These are phyloP conservation scores for Eristalis intricaria DNA, from an alignment of 2,888 invertebrate genomes.

Conservation along the genomic window DNA sequence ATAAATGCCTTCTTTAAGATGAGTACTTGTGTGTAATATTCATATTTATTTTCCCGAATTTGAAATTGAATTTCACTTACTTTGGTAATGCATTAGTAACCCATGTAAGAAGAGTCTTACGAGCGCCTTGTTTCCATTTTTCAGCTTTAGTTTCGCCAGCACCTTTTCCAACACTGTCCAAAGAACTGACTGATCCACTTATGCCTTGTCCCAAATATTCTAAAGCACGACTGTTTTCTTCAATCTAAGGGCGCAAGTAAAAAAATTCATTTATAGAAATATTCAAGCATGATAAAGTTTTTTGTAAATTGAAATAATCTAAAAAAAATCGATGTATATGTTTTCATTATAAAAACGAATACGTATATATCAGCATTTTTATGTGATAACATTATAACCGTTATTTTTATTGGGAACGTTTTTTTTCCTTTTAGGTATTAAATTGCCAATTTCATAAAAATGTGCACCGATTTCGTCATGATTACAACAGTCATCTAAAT, in stretches of 20 bases:
- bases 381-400: too few relatives aligned
- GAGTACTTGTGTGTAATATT: too few relatives aligned
- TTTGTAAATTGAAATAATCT: too few relatives aligned
- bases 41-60: too few relatives aligned
- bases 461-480: too few relatives aligned
- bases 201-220: constrained; percentile 91
- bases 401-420: too few relatives aligned
- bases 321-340: background rate
- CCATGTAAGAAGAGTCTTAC: constrained; percentile 96
- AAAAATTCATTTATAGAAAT: background rate
- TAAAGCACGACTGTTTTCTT: constrained; percentile 95
- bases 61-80: constrained; percentile 82
- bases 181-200: constrained; percentile 90
- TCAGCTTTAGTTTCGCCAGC: constrained; percentile 84
- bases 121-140: constrained; percentile 93
- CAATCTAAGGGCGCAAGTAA: constrained; percentile 86
- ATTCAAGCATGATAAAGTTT: background rate
- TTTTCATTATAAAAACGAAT: too few relatives aligned
- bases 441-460: too few relatives aligned
- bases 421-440: too few relatives aligned
- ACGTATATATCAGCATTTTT: too few relatives aligned
- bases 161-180: constrained; percentile 87
- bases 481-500: too few relatives aligned
- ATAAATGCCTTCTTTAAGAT: too few relatives aligned
- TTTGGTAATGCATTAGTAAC: constrained; percentile 94